Conservation (phyloP, 2,888 invertebrate species). For the Endomychus coccineus region DNA sequence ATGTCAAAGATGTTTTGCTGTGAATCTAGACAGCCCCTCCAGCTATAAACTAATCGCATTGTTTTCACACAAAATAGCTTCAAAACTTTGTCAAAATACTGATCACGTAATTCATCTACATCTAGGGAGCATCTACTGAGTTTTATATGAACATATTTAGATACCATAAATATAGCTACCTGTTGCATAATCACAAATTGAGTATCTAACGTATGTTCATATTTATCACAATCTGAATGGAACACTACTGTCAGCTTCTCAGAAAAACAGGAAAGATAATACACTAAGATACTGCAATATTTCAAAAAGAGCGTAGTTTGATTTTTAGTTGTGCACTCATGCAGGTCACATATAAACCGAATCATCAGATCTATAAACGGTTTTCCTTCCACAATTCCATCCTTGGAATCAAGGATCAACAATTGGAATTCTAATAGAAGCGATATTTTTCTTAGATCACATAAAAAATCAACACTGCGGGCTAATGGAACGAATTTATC, state of each 20-base stretch:
- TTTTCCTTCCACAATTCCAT: too few relatives aligned
- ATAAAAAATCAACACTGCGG: slow-evolving; percentile 44
- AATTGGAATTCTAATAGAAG: too few relatives aligned
- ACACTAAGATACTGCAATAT: too few relatives aligned
- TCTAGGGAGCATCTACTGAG: slow-evolving; percentile 21
- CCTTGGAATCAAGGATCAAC: too few relatives aligned
- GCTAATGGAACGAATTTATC: slow-evolving; percentile 42
- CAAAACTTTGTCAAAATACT: slow-evolving; percentile 54
- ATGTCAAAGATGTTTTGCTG: slow-evolving; percentile 43
- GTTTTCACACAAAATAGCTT: slow-evolving; percentile 58
- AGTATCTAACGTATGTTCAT: slow-evolving; percentile 43
- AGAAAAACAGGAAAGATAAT: too few relatives aligned
- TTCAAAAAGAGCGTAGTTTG: too few relatives aligned
- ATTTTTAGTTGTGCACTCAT: too few relatives aligned
- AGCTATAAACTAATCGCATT: slow-evolving; percentile 40
- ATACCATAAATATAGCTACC: slow-evolving; percentile 49
- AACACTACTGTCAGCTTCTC: too few relatives aligned
- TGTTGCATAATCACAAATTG: slow-evolving; percentile 57
- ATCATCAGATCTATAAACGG: too few relatives aligned
- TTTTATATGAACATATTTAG: slow-evolving; percentile 18
- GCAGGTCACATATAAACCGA: too few relatives aligned
- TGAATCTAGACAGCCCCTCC: slow-evolving; percentile 39
- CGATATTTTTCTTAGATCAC: slow-evolving; percentile 46
- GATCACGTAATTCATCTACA: slow-evolving; percentile 49
- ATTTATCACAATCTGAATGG: slow-evolving; percentile 7